Evolutionary conservation across 2,797 vertebrate species (phyloP).

Genomic region (Smutsia temminckii): DNA sequence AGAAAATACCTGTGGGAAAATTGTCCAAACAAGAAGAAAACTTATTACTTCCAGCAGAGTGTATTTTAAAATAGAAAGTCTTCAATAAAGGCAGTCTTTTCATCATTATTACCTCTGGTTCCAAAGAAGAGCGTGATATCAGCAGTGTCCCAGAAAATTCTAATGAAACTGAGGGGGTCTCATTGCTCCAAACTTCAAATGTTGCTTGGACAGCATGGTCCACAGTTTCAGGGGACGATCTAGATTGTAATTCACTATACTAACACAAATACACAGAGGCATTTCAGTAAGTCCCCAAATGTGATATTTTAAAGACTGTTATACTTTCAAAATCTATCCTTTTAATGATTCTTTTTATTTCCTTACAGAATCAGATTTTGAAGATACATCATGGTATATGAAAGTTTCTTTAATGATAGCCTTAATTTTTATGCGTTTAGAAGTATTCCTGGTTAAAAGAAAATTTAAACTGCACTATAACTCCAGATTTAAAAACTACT

Average conservation of each 20-base stretch:
- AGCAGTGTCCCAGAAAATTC: conserved; percentile 75
- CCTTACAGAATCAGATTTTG: neutral
- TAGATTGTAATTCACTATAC: conserved; percentile 80
- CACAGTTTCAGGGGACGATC: conserved; percentile 82
- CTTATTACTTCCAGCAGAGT: neutral
- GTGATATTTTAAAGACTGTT: neutral
- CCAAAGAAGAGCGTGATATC: conserved; percentile 81
- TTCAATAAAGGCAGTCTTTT: neutral
- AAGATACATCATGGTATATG: neutral
- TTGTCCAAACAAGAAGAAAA: neutral
- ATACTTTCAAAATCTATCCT: neutral
- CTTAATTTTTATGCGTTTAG: neutral
- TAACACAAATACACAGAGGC: neutral
- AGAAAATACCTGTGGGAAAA: conserved; percentile 1
- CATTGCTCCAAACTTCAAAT: conserved; percentile 80
- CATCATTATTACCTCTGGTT: conserved; percentile 68
- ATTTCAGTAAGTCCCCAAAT: neutral
- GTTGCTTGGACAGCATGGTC: conserved; percentile 69
- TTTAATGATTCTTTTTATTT: neutral
- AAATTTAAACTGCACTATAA: neutral
- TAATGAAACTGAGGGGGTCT: conserved; percentile 81
- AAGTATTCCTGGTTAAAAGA: neutral
- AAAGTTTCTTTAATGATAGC: neutral
- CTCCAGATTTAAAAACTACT: neutral
- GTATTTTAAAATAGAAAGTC: neutral